phyloP scores from a whole-genome alignment of 1,140 invertebrate genomes.

The Procambarus clarkii region DNA sequence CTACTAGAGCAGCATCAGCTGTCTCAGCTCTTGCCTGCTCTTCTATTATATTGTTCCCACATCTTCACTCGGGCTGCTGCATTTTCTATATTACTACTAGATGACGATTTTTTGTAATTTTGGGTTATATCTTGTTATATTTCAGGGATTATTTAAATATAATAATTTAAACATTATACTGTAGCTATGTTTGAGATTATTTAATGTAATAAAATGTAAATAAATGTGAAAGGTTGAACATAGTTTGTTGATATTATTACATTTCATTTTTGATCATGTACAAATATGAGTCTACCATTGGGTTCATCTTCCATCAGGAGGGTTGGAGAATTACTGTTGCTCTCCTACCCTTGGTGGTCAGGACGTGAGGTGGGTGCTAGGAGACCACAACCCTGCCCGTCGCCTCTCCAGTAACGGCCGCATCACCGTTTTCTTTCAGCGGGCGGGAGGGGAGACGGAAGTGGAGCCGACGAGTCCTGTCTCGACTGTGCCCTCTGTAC shows the following conservation, averaged over 20 bases:
- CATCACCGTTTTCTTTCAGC: slow-evolving; percentile 69
- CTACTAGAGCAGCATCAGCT: not conserved
- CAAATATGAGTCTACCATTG: slow-evolving; percentile 44
- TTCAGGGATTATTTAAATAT: slow-evolving; percentile 3
- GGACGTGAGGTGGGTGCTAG: slow-evolving; percentile 58
- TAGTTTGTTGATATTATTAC: slow-evolving; percentile 44
- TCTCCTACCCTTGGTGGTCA: slow-evolving; percentile 48
- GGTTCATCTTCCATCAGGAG: slow-evolving; percentile 64
- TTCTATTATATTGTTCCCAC: slow-evolving; percentile 24
- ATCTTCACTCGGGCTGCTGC: slow-evolving; percentile 40
- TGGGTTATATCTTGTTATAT: not conserved
- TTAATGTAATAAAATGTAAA: slow-evolving; percentile 42
- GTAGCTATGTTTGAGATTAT: slow-evolving; percentile 14
- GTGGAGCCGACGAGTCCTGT: slow-evolving; percentile 37
- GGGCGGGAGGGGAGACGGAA: slow-evolving; percentile 55
- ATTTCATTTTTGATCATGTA: slow-evolving; percentile 15
- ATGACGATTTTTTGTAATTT: not conserved
- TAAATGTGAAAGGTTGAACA: slow-evolving; percentile 28
- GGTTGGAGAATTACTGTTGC: slow-evolving; percentile 57
- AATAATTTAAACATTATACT: not conserved
- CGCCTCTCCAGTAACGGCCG: slow-evolving; percentile 50
- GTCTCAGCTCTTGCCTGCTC: slow-evolving; percentile 41
- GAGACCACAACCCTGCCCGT: slow-evolving; percentile 23
- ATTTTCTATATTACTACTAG: slow-evolving; percentile 39
- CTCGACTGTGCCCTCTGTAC: slow-evolving; percentile 57